These are phyloP conservation scores for Acleris cristana DNA, from an alignment of 2,888 invertebrate species.

Conservation along the genomic window DNA sequence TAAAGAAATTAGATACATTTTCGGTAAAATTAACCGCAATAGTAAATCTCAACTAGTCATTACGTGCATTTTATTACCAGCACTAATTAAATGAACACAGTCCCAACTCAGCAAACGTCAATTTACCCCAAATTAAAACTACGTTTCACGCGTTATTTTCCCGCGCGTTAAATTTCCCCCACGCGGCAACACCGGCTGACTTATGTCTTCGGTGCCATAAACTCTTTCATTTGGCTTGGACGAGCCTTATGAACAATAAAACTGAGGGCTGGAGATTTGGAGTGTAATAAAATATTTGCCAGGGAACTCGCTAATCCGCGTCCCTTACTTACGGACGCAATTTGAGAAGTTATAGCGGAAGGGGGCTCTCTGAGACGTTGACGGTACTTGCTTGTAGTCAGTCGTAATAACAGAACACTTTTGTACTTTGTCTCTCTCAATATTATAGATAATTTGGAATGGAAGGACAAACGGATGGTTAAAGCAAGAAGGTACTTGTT, in stretches of 20 bases:
- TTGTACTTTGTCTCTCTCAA: background rate
- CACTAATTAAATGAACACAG: background rate
- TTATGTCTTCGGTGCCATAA: slow-evolving; percentile 77
- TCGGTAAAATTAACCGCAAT: too few species aligned
- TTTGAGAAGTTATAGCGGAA: slow-evolving; percentile 76
- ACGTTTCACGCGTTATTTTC: slow-evolving; percentile 36
- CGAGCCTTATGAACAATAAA: slow-evolving; percentile 84
- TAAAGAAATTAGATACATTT: too few species aligned
- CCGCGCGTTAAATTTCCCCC: slow-evolving; percentile 51
- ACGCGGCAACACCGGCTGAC: slow-evolving; percentile 74
- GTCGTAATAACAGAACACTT: background rate
- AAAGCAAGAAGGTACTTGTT: too few species aligned
- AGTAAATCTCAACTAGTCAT: too few species aligned
- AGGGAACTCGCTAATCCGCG: slow-evolving; percentile 81
- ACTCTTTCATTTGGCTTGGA: slow-evolving; percentile 84
- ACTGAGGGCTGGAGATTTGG: slow-evolving; percentile 83
- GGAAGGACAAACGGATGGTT: too few species aligned
- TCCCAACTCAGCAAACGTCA: background rate
- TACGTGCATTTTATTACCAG: slow-evolving; percentile 21
- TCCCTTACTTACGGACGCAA: slow-evolving; percentile 81
- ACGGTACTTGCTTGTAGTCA: slow-evolving; percentile 24
- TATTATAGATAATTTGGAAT: background rate
- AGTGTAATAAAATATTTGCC: slow-evolving; percentile 84
- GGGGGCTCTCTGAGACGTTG: slow-evolving; percentile 26
- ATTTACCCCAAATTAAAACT: slow-evolving; percentile 4